Percentiles rank a stretch among this genome's conserved stretches.
phyloP scores from a whole-genome alignment of 1,140 invertebrate species.

The Micrasema longulum region DNA sequence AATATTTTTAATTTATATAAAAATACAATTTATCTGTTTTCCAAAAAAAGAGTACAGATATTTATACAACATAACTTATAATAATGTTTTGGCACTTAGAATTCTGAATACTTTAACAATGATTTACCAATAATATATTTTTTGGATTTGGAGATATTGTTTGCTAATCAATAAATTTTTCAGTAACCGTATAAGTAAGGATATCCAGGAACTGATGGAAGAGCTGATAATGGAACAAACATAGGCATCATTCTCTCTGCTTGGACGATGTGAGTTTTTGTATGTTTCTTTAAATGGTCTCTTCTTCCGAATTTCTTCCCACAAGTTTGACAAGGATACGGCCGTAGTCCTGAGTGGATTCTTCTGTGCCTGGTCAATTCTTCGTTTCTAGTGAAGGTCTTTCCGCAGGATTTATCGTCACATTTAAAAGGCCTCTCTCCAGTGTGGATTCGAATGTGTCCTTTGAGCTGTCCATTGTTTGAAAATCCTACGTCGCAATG shows the following conservation, averaged over 20 bases:
- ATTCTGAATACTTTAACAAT: neutral
- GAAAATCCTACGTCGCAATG: constrained; percentile 91
- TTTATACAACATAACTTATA: neutral
- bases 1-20: neutral
- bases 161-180: neutral
- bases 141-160: neutral
- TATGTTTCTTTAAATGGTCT: constrained; percentile 89
- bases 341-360: constrained; percentile 88
- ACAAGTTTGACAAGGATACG: constrained; percentile 83
- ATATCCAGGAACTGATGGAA: constrained; percentile 61
- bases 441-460: constrained; percentile 88
- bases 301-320: constrained; percentile 90
- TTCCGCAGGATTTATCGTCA: constrained; percentile 84
- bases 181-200: constrained; percentile 65
- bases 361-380: constrained; percentile 91
- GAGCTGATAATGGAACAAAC: constrained; percentile 63
- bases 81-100: neutral
- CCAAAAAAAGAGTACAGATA: neutral
- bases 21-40: neutral
- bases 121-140: neutral
- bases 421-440: constrained; percentile 91
- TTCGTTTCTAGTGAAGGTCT: constrained; percentile 93
- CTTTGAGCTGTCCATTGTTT: constrained; percentile 93
- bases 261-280: constrained; percentile 74
- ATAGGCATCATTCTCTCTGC: constrained; percentile 68